Evolutionary conservation across 2,888 invertebrate genomes (phyloP).

Genomic region (Rotaria magnacalcarata): DNA sequence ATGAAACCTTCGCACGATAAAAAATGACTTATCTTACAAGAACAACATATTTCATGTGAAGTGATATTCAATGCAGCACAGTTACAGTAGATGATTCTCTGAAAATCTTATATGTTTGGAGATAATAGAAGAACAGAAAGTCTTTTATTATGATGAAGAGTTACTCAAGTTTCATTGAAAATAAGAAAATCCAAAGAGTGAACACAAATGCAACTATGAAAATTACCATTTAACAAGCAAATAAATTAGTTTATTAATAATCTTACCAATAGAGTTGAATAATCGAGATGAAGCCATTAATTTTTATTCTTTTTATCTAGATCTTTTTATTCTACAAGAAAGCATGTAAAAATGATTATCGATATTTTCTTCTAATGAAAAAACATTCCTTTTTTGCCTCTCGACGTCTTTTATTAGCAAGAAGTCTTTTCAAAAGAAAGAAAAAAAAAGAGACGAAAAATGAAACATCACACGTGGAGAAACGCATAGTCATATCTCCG

Average conservation of each 20-base stretch:
- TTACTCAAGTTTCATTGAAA: no score
- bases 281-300: constrained; percentile 11
- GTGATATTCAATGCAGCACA: no score
- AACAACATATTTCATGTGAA: no score
- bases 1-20: neutral
- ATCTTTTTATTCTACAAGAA: neutral
- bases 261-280: neutral
- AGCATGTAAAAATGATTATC: neutral
- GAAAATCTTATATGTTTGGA: no score
- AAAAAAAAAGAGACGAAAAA: neutral
- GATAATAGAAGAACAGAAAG: no score
- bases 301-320: no score
- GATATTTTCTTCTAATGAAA: neutral
- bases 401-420: constrained; percentile 19
- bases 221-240: neutral
- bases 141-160: no score
- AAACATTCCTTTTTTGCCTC: neutral
- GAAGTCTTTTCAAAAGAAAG: neutral
- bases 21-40: neutral
- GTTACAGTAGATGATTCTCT: no score
- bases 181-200: no score
- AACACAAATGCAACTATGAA: no score
- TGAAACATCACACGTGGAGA: constrained; percentile 7
- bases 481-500: constrained; percentile 16
- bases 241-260: neutral